Evolutionary conservation across 2,113 vertebrate species (phyloP), one percentile per base, ranked within the genome.

Genomic region (Lichenostomus cassidix): DNA sequence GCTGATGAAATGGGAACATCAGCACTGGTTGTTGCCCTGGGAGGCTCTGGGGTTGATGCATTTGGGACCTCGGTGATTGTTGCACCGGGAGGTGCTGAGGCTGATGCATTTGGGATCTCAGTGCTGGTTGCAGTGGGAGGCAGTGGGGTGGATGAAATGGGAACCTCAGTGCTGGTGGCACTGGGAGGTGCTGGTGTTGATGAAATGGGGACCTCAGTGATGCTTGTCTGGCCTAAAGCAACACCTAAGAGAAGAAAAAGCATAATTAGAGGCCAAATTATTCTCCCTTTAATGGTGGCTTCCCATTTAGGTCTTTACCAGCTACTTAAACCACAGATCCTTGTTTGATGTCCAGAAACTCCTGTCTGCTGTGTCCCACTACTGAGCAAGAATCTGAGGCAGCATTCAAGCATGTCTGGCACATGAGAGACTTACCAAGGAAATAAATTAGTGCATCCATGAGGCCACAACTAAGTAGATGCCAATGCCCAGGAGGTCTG

Each of bases 171-270:
- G 27, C 16, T 24, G 19, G 37, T 21, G 28, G 50, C 35, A 9
- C 69, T 24, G 39, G 70, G 62, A 80, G 69, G 70, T 5, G 3
- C 55, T 28, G 42, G 25, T 1, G 62, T 42, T 76, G 76, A 31
- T 6, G 41, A 35, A 21, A 13, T 6, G 1, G 53, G 37, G 22
- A 13, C 24, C n/a, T 42, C 27, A 7, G 42, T 59, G 22, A 27
- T 73, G 62, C 74, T 18, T 60, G 75, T 77, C 90, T 97, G 97
- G 25, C 95, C 64, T 63, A 90, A 87, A 83, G 93, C 84, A 64
- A 95, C 67, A 87, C 94, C 96, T 95, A 91, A 56, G 33, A 70
- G 52, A 79, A 93, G 27, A 44, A 76, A 70, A 91, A 52, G 33
- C 5, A n/a, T 21, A 8, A 23, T 83, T 63, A 88, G 35, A 11